Evolutionary conservation across 2,113 vertebrate species (phyloP).

Genomic region (Agapornis roseicollis): DNA sequence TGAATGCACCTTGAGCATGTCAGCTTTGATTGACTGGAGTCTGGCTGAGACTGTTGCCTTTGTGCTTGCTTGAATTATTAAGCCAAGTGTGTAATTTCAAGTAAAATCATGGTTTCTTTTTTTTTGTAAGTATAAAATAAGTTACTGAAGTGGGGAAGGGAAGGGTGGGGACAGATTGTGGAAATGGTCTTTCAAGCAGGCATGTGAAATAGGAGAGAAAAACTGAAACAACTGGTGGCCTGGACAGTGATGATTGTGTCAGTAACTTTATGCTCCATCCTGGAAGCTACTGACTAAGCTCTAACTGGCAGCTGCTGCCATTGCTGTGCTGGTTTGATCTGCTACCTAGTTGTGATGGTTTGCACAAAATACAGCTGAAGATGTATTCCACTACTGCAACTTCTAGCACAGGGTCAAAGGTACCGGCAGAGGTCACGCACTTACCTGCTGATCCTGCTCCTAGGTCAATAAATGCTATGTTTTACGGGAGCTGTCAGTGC

Average conservation of each 20-base stretch:
- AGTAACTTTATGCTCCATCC: slow-evolving; percentile 6
- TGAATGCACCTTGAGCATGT: background rate
- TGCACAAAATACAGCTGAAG: background rate
- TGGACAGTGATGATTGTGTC: background rate
- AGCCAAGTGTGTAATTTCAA: background rate
- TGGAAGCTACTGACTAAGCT: slow-evolving; percentile 3
- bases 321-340: background rate
- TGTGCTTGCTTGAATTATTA: background rate
- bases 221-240: background rate
- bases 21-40: background rate
- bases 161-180: background rate
- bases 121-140: background rate
- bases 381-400: background rate
- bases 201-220: background rate
- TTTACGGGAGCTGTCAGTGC: background rate
- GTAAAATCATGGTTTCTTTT: background rate
- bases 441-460: background rate
- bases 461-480: background rate
- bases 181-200: background rate
- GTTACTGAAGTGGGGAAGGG: background rate
- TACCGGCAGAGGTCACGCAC: background rate
- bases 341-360: background rate
- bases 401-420: background rate
- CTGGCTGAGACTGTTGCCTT: background rate
- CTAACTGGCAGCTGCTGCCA: background rate